Evolutionary conservation across 2,888 invertebrate genomes (phyloP).

Genomic region (Euzophera pinguis): DNA sequence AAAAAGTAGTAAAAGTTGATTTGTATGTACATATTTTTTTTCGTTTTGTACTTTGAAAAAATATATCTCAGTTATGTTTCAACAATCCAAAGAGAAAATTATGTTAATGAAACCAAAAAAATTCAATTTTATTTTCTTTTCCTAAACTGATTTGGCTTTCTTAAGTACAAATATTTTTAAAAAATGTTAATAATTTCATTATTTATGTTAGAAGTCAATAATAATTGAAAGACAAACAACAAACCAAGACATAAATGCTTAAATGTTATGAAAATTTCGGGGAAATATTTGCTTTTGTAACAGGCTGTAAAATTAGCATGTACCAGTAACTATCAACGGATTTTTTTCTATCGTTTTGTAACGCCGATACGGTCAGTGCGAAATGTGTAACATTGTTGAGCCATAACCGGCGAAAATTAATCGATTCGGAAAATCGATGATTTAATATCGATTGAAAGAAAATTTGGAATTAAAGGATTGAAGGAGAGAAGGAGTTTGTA

Average conservation of each 20-base stretch:
- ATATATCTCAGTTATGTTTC: too few species aligned
- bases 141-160: too few species aligned
- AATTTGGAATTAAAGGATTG: neutral
- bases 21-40: too few species aligned
- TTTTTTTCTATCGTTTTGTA: constrained; percentile 47
- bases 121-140: too few species aligned
- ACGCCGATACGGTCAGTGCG: constrained; percentile 60
- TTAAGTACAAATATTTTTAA: too few species aligned
- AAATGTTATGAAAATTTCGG: constrained; percentile 28
- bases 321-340: constrained; percentile 47
- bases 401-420: constrained; percentile 54
- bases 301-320: constrained; percentile 62
- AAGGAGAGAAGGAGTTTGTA: too few species aligned
- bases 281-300: constrained; percentile 40
- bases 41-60: too few species aligned
- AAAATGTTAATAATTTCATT: too few species aligned
- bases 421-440: constrained; percentile 23
- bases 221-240: neutral
- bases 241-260: neutral
- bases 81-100: too few species aligned
- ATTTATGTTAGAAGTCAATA: neutral
- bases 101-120: too few species aligned
- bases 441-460: neutral
- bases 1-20: too few species aligned
- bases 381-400: constrained; percentile 69